phyloP scores from a whole-genome alignment of 2,113 vertebrate species.

The Protobothrops mucrosquamatus region DNA sequence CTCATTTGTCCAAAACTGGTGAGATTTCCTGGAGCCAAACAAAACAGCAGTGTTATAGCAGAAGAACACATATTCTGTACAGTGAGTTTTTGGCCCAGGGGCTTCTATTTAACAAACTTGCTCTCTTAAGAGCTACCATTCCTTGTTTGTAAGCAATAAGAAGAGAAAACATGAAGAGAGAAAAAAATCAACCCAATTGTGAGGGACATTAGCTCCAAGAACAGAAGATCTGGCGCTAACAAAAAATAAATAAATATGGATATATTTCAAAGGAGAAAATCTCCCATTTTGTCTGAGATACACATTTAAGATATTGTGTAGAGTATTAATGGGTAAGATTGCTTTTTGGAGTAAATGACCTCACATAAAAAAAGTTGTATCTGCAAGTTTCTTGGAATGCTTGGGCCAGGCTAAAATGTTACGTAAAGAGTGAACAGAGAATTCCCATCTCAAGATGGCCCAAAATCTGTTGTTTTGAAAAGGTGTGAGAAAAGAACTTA shows the following conservation, averaged over 20 bases:
- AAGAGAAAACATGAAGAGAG: background rate
- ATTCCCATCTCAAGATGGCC: background rate
- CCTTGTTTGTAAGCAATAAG: background rate
- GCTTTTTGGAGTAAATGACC: background rate
- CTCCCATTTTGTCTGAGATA: background rate
- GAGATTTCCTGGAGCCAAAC: background rate
- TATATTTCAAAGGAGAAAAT: background rate
- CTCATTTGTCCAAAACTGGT: background rate
- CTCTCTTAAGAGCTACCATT: background rate
- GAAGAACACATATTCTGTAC: background rate
- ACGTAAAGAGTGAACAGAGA: background rate
- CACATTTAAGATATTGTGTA: background rate
- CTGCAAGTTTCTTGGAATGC: background rate
- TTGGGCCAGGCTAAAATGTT: background rate
- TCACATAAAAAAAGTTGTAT: background rate
- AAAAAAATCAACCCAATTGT: background rate
- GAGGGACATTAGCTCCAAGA: background rate
- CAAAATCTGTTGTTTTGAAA: background rate
- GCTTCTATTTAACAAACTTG: background rate
- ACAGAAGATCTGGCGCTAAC: background rate
- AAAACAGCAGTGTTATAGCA: background rate
- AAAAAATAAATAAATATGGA: background rate
- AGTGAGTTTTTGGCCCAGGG: background rate
- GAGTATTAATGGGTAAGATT: background rate
- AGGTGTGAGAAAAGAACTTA: background rate